These are phyloP conservation scores for Rhadina sibilatrix DNA, from an alignment of 2,113 vertebrate species.

Conservation along the genomic window DNA sequence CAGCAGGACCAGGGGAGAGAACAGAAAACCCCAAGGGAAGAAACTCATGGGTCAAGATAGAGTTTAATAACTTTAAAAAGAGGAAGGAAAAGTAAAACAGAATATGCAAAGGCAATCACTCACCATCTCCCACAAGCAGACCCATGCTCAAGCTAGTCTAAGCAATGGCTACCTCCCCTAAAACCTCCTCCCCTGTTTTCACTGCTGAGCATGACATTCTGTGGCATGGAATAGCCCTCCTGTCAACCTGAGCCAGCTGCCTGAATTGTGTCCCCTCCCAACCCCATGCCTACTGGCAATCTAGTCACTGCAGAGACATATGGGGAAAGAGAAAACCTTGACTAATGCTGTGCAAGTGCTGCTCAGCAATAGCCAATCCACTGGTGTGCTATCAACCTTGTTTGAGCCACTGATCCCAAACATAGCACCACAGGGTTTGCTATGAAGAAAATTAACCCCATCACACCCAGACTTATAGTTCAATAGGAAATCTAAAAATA, in stretches of 20 bases:
- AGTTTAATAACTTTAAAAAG: background rate
- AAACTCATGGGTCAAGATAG: fast-evolving
- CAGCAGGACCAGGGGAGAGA: background rate
- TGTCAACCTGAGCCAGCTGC: background rate
- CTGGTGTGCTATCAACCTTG: background rate
- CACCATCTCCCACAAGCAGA: background rate
- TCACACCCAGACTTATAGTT: background rate
- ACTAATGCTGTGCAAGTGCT: background rate
- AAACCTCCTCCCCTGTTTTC: background rate
- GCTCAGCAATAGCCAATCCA: background rate
- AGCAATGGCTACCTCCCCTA: background rate
- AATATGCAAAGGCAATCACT: background rate
- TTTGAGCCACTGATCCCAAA: background rate
- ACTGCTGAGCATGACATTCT: background rate
- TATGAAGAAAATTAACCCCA: background rate
- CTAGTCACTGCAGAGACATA: background rate
- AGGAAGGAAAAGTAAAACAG: background rate
- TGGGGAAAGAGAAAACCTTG: background rate
- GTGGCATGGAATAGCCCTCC: background rate
- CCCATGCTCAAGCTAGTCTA: fast-evolving
- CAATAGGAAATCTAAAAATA: background rate
- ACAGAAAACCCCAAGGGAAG: background rate
- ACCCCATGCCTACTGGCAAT: fast-evolving
- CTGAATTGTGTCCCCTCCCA: background rate
- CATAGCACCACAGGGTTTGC: background rate